Conservation (phyloP, 2,797 vertebrate species). For the Tapirus indicus region DNA sequence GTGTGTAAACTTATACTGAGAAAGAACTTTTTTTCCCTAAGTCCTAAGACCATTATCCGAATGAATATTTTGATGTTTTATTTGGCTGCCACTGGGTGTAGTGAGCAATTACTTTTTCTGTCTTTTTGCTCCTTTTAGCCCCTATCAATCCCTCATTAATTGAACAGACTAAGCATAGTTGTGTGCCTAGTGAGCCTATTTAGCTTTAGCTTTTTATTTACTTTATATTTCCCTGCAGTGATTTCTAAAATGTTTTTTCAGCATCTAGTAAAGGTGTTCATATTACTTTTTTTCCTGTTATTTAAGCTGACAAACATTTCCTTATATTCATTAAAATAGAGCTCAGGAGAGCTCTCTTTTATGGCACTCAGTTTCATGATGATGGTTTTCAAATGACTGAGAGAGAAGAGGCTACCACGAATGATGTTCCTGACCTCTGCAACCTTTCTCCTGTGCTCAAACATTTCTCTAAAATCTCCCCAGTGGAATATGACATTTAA, state of each 20-base stretch:
- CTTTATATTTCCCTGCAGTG: slow-evolving; percentile 63
- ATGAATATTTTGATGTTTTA: slow-evolving; percentile 55
- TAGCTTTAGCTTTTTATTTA: slow-evolving; percentile 67
- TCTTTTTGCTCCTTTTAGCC: slow-evolving; percentile 57
- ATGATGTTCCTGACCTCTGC: neutral
- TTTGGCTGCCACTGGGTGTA: slow-evolving; percentile 38
- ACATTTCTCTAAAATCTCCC: neutral
- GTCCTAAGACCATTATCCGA: slow-evolving; percentile 39
- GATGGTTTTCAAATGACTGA: neutral
- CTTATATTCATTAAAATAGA: slow-evolving; percentile 56
- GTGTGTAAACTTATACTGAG: neutral
- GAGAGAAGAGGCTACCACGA: neutral
- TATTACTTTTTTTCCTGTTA: slow-evolving; percentile 41
- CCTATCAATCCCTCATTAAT: slow-evolving; percentile 62
- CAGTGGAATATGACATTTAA: neutral
- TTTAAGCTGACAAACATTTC: slow-evolving; percentile 59
- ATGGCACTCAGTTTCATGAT: neutral
- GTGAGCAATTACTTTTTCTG: slow-evolving; percentile 62
- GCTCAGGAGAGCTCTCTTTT: slow-evolving; percentile 44
- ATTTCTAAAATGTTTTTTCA: slow-evolving; percentile 22
- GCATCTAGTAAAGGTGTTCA: slow-evolving; percentile 60
- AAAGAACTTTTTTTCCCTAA: neutral
- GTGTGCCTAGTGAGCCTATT: slow-evolving; percentile 47
- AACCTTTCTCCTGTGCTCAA: neutral
- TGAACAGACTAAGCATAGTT: slow-evolving; percentile 51